Evolutionary conservation across 30 jellyfish, hydroid and myxozoan species (phyloP).

Genomic region (Aurelia aurita complex sp. Pacific): DNA sequence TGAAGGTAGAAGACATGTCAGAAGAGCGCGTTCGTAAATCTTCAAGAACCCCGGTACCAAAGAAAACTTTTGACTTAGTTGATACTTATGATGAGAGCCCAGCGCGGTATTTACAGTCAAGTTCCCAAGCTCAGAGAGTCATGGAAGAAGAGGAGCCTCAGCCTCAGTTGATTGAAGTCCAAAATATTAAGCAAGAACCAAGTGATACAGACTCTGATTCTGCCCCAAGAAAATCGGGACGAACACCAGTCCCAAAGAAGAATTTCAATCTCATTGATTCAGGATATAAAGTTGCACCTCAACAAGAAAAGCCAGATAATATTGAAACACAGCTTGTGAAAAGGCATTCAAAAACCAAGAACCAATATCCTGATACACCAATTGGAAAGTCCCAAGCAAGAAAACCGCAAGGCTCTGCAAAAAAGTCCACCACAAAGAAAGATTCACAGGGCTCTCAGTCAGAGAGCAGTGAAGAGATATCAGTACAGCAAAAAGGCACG

Average conservation of each 20-base stretch:
- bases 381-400: background rate
- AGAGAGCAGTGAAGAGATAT: background rate
- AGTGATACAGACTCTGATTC: constrained; percentile 36
- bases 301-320: background rate
- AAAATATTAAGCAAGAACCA: constrained; percentile 17
- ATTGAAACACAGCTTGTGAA: background rate
- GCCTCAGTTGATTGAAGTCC: background rate
- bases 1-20: constrained; percentile 29
- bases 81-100: constrained; percentile 30
- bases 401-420: background rate
- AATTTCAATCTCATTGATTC: constrained; percentile 40
- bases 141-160: background rate
- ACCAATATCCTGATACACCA: background rate
- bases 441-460: background rate
- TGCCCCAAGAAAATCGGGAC: constrained; percentile 52
- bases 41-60: constrained; percentile 72
- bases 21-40: constrained; percentile 80
- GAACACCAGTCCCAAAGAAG: constrained; percentile 63
- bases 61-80: constrained; percentile 62
- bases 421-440: background rate
- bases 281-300: background rate
- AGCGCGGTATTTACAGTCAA: background rate
- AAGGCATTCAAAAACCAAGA: constrained; percentile 4
- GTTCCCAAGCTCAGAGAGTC: background rate
- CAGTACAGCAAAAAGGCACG: background rate